Percentiles rank a stretch among this genome's conserved stretches.
phyloP scores from a whole-genome alignment of 2,888 invertebrate species.

The Eledona agricola region DNA sequence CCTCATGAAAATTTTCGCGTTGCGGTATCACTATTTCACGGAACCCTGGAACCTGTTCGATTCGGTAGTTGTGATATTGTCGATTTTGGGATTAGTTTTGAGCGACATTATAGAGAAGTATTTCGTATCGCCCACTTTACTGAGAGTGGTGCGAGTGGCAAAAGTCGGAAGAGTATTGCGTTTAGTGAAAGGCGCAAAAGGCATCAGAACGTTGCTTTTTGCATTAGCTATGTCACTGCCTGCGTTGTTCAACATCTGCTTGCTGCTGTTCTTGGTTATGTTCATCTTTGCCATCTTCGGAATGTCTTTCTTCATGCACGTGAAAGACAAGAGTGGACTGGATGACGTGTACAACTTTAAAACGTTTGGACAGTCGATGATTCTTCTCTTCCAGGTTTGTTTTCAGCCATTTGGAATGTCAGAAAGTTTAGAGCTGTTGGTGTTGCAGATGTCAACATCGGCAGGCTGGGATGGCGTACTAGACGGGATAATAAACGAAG shows the following conservation, averaged over 20 bases:
- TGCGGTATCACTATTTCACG: slow-evolving; percentile 98
- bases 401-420: neutral
- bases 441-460: slow-evolving; percentile 90
- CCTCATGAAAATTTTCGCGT: slow-evolving; percentile 96
- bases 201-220: slow-evolving; percentile 95
- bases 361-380: slow-evolving; percentile 98
- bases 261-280: slow-evolving; percentile 97
- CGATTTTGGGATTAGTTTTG: slow-evolving; percentile 95
- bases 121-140: slow-evolving; percentile 96
- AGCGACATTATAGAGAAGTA: slow-evolving; percentile 97
- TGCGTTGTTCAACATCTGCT: slow-evolving; percentile 98
- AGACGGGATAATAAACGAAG: slow-evolving; percentile 95
- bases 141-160: slow-evolving; percentile 97
- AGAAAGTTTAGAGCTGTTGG: neutral
- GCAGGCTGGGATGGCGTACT: slow-evolving; percentile 97
- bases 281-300: slow-evolving; percentile 99
- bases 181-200: slow-evolving; percentile 98
- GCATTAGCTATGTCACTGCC: slow-evolving; percentile 99
- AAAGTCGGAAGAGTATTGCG: slow-evolving; percentile 97
- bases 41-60: slow-evolving; percentile 99
- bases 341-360: slow-evolving; percentile 99
- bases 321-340: slow-evolving; percentile 92
- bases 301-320: slow-evolving; percentile 99
- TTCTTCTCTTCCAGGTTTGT: slow-evolving; percentile 93
- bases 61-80: slow-evolving; percentile 98